A percentile compares a stretch with the other conserved stretches of the same genome.
These are phyloP conservation scores for Sphaeramia orbicularis DNA, from an alignment of 2,797 vertebrate genomes.

Conservation along the genomic window DNA sequence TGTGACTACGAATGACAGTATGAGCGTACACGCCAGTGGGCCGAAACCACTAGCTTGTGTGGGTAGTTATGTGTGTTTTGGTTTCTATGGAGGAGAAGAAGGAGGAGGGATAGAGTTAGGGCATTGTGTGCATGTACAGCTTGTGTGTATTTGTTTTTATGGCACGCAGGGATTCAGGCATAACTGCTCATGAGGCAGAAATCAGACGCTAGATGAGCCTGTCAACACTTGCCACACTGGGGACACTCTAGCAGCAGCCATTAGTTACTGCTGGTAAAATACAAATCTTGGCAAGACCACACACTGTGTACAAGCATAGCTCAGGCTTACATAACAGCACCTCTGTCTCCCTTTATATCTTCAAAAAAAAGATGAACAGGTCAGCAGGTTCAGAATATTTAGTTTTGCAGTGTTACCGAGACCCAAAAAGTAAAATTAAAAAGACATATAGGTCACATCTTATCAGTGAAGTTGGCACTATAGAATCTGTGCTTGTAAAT, in stretches of 20 bases:
- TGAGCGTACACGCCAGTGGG: constrained; percentile 39
- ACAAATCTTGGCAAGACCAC: constrained; percentile 61
- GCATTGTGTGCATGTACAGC: constrained; percentile 6
- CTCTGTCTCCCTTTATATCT: constrained; percentile 52
- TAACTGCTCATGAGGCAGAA: constrained; percentile 56
- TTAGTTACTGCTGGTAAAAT: constrained; percentile 56
- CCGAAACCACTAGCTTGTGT: constrained; percentile 38
- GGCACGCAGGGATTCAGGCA: constrained; percentile 44
- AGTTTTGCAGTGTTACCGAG: background rate
- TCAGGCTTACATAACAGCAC: constrained; percentile 67
- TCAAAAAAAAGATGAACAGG: constrained; percentile 43
- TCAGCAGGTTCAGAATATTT: constrained; percentile 39
- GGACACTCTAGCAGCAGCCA: constrained; percentile 48
- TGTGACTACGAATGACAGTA: constrained; percentile 34
- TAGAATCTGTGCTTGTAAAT: constrained; percentile 13
- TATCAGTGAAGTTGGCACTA: background rate
- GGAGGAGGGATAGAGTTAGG: constrained; percentile 32
- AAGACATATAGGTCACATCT: background rate
- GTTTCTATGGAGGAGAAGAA: constrained; percentile 46
- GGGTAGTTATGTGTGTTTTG: constrained; percentile 29
- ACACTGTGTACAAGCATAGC: constrained; percentile 43
- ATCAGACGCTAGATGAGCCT: constrained; percentile 58
- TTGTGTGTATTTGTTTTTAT: constrained; percentile 24
- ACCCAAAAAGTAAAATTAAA: constrained; percentile 12
- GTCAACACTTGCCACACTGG: constrained; percentile 48